Conservation (phyloP, 2,888 invertebrate genomes). For the Torymus aiolomorphi region DNA sequence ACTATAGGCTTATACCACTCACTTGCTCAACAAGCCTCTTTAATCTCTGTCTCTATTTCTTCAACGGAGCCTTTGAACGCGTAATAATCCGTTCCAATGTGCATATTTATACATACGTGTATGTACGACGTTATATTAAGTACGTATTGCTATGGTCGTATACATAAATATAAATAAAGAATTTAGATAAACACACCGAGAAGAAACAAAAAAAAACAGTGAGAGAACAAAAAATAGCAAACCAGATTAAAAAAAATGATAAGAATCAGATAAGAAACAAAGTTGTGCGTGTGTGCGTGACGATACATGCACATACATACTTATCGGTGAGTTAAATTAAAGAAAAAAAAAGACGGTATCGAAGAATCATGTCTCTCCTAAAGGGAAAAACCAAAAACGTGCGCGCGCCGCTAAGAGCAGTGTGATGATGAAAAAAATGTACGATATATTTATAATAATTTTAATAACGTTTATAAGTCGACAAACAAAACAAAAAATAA, state of each 20-base stretch:
- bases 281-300: constrained; percentile 18
- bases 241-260: constrained; percentile 16
- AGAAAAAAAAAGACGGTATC: constrained; percentile 38
- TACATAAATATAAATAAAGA: constrained; percentile 61
- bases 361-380: constrained; percentile 42
- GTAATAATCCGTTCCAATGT: constrained; percentile 73
- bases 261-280: constrained; percentile 21
- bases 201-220: constrained; percentile 48
- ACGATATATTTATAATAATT: constrained; percentile 75
- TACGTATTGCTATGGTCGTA: constrained; percentile 66
- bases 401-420: constrained; percentile 63
- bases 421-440: constrained; percentile 66
- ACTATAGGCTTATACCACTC: constrained; percentile 42
- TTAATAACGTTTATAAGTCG: constrained; percentile 75
- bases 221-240: constrained; percentile 47
- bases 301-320: not conserved
- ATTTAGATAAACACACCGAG: constrained; percentile 54
- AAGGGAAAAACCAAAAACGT: constrained; percentile 34
- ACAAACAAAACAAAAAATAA: constrained; percentile 58
- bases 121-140: constrained; percentile 73
- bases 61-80: constrained; percentile 60
- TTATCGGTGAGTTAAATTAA: constrained; percentile 39
- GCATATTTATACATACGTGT: constrained; percentile 62
- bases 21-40: constrained; percentile 31
- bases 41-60: constrained; percentile 52